Base-by-base conservation (phyloP, 2,888 invertebrate genomes). In the Folsomia candida region DNA sequence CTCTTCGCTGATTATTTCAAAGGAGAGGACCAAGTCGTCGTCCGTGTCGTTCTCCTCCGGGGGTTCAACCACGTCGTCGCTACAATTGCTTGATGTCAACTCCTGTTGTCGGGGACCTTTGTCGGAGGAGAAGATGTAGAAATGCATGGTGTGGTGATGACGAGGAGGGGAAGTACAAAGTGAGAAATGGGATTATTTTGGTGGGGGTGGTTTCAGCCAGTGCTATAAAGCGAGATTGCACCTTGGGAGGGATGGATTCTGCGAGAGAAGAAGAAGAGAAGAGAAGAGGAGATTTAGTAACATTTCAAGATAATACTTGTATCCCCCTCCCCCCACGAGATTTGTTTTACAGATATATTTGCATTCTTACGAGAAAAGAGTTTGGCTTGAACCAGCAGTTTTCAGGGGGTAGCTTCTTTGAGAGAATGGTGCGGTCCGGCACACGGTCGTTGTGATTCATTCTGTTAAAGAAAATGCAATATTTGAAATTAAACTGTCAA, bases 1-100 rank as follows among this genome's bases (percentile, higher is more conserved):
- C 22, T 72, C 67, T 28, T 72, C 67, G 1, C 29, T 67, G 51
- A 72, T 72, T 60, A 72, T 47, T 26, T 72, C 72, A 27, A 67
- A 67, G 37, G 72, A 69, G 20, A 14, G 11, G 54, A 54, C 6
- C 47, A 69, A 69, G 20, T 69, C 72, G 29, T 69, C 69, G 51
- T 69, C 69, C 24, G 51, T 57, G 29, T 60, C 65, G 9, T 65
- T 61, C 28, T 72, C 72, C 25, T 62, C 65, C 22, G 61, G 25
- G 28, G 61, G 29, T 25, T 64, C 63, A 11, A 24, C 25, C 4
- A 18, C 26, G 6, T 61, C 61, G 11, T n/a, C 9, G 14, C 26
- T 14, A 4, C n/a, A 6, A 4, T 54, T 20, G 54, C 11, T 54
- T 22, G n/a, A 4, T 20, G 54, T 54, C 11, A 54, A 20, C n/a